phyloP scores from a whole-genome alignment of 2,113 vertebrate genomes.

The Percina caprodes region DNA sequence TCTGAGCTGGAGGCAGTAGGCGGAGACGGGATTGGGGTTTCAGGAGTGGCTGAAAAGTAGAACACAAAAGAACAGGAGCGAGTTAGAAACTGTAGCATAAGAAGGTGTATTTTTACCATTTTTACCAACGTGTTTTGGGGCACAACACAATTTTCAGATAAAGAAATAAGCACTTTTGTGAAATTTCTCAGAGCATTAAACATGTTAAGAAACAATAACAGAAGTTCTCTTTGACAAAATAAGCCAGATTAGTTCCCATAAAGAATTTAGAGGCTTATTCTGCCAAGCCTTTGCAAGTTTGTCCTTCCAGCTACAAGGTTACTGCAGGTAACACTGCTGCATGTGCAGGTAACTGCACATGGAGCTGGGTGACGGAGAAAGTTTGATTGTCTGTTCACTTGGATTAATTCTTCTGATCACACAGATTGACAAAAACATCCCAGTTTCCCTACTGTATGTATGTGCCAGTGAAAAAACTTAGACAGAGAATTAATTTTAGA shows the following conservation, averaged over 20 bases:
- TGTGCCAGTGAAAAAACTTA: not conserved
- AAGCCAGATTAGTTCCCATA: conserved; percentile 81
- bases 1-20: conserved; percentile 93
- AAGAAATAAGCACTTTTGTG: conserved; percentile 73
- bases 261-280: conserved; percentile 80
- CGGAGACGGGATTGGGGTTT: conserved; percentile 93
- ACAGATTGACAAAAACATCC: not conserved
- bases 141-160: conserved; percentile 56
- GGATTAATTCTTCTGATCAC: not conserved
- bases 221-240: conserved; percentile 80
- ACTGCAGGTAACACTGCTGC: too few species aligned
- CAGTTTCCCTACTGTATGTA: not conserved
- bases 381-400: conserved; percentile 5
- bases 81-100: conserved; percentile 34
- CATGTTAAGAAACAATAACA: conserved; percentile 80
- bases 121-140: conserved; percentile 27
- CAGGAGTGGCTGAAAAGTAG: conserved; percentile 92
- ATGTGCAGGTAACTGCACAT: conserved; percentile 33
- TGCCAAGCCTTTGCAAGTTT: conserved; percentile 60
- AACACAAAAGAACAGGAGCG: conserved; percentile 43
- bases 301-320: conserved; percentile 58
- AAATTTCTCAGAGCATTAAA: conserved; percentile 82
- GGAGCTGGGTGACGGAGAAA: conserved; percentile 20
- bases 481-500: not conserved
- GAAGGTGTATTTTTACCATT: conserved; percentile 41